phyloP scores from a whole-genome alignment of 92 coral and sea anemone genomes.

The Meandrina meandrites region DNA sequence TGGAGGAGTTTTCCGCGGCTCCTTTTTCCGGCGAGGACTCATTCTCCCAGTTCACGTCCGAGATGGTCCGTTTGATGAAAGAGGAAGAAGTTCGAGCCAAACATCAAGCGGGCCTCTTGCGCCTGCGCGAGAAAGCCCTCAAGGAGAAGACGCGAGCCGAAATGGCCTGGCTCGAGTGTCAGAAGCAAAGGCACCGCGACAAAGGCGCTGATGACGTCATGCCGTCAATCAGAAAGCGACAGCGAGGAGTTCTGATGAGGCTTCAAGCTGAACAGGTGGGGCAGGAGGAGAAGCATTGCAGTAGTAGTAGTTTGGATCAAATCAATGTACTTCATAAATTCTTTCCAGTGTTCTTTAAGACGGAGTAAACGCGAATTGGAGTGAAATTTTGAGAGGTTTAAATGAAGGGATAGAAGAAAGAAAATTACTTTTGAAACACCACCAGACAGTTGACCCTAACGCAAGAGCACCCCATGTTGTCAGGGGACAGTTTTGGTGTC shows the following conservation, averaged over 20 bases:
- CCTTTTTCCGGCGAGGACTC: slow-evolving; percentile 95
- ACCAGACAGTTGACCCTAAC: no score
- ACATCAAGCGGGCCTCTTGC: slow-evolving; percentile 91
- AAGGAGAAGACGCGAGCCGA: slow-evolving; percentile 99
- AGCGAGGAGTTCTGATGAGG: slow-evolving; percentile 88
- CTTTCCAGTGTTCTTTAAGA: no score
- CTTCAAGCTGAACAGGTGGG: slow-evolving; percentile 93
- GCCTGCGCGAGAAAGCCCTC: slow-evolving; percentile 95
- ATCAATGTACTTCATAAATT: no score
- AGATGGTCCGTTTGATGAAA: slow-evolving; percentile 91
- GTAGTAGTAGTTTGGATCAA: not conserved
- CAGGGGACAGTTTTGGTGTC: no score
- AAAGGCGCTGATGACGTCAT: slow-evolving; percentile 98
- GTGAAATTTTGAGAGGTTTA: no score
- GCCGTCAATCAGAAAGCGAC: slow-evolving; percentile 94
- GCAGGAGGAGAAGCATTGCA: not conserved
- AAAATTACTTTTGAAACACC: no score
- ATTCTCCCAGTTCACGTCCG: slow-evolving; percentile 92
- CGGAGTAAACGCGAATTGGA: no score
- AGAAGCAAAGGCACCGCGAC: slow-evolving; percentile 89
- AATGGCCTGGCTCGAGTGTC: slow-evolving; percentile 94
- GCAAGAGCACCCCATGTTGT: no score
- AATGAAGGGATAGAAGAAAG: no score
- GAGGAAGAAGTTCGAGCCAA: slow-evolving; percentile 96
- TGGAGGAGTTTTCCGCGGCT: slow-evolving; percentile 58